Conservation (phyloP, 1,140 invertebrate species). For the Steinernema feltiae region DNA sequence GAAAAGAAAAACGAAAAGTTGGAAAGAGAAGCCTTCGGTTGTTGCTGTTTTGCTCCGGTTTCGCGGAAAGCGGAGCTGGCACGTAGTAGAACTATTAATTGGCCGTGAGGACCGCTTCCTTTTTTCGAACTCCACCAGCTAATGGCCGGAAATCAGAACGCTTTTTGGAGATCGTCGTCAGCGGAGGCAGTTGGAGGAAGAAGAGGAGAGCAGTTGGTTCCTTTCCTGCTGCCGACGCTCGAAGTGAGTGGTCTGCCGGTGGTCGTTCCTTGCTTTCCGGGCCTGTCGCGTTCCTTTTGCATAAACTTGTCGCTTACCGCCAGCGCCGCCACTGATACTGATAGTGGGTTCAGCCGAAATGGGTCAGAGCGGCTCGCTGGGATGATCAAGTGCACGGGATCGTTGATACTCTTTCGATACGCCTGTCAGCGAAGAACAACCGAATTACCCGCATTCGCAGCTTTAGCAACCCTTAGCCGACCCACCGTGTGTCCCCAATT, state of each 20-base stretch:
- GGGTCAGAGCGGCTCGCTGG: neutral
- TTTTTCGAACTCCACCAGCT: neutral
- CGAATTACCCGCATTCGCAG: neutral
- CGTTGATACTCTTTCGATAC: neutral
- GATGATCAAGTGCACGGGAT: neutral
- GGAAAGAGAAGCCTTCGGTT: neutral
- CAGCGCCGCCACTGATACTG: neutral
- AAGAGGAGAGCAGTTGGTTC: neutral
- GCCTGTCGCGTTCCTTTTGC: neutral
- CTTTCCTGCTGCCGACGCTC: neutral
- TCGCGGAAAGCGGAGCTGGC: neutral
- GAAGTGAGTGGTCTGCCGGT: neutral
- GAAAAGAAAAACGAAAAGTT: neutral
- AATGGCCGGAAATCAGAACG: conserved; percentile 15
- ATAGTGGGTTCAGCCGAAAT: neutral
- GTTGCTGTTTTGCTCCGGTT: neutral
- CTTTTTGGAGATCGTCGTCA: conserved; percentile 1
- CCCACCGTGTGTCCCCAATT: neutral
- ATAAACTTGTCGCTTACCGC: neutral
- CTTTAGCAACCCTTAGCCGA: neutral
- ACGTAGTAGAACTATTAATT: neutral
- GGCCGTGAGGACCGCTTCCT: neutral
- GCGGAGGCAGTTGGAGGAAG: neutral
- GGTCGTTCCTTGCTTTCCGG: neutral
- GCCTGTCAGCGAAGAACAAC: conserved; percentile 1